phyloP scores from a whole-genome alignment of 2,888 invertebrate genomes.

The Entomobrya proxima region DNA sequence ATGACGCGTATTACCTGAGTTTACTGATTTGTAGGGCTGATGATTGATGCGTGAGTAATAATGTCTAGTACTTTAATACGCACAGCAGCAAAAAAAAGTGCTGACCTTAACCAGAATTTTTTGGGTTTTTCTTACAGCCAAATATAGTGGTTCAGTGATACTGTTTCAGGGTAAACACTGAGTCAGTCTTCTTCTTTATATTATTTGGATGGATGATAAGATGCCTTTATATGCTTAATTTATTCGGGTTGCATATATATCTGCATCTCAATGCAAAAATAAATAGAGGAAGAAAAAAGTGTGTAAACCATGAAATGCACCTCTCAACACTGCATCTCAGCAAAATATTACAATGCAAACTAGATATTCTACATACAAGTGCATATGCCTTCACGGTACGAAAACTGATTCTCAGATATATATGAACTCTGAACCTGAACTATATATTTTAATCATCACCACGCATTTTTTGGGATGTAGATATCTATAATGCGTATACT shows the following conservation, averaged over 20 bases:
- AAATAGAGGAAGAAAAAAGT: not conserved
- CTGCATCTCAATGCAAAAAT: not conserved
- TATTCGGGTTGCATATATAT: too few species aligned
- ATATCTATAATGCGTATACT: not conserved
- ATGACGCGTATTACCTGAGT: not conserved
- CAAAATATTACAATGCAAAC: not conserved
- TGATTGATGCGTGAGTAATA: not conserved
- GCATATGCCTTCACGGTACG: not conserved
- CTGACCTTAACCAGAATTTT: conserved; percentile 46
- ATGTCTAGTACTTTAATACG: not conserved
- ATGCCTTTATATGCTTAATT: too few species aligned
- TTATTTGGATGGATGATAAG: too few species aligned
- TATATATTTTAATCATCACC: not conserved
- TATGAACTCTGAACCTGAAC: not conserved
- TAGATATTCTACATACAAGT: not conserved
- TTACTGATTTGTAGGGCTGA: not conserved
- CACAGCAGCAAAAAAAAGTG: conserved; percentile 7
- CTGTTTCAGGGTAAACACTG: not conserved
- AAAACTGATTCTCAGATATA: not conserved
- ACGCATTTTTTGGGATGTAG: not conserved
- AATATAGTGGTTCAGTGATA: not conserved
- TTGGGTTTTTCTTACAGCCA: conserved; percentile 4
- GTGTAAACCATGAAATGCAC: not conserved
- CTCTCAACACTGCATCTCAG: not conserved
- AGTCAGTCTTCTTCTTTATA: not conserved